Evolutionary conservation across 2,797 vertebrate genomes (phyloP).

Genomic region (Babyrousa celebensis): DNA sequence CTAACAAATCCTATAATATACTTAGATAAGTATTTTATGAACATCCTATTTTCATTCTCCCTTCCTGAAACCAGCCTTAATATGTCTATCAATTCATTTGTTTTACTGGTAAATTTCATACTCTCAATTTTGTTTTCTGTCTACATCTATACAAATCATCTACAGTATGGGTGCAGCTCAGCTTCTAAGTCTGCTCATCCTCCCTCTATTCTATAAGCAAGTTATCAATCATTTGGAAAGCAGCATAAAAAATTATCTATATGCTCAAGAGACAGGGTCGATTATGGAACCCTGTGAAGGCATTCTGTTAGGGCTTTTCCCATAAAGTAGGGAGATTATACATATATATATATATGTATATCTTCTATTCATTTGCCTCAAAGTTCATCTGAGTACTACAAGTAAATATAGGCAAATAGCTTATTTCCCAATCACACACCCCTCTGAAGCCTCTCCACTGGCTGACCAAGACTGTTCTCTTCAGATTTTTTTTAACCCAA

Average conservation of each 20-base stretch:
- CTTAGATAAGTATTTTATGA: conserved; percentile 67
- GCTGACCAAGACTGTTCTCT: not conserved
- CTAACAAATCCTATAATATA: conserved; percentile 39
- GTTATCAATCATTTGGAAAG: conserved; percentile 50
- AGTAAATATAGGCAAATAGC: not conserved
- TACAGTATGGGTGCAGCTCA: not conserved
- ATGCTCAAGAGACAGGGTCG: not conserved
- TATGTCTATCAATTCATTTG: conserved; percentile 67
- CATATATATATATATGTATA: not conserved
- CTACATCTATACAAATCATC: conserved; percentile 58
- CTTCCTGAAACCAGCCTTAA: conserved; percentile 67
- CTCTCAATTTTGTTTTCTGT: conserved; percentile 50
- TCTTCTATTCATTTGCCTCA: not conserved
- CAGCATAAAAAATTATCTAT: conserved; percentile 5
- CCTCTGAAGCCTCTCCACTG: not conserved
- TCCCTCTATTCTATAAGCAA: not conserved
- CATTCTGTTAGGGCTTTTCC: not conserved
- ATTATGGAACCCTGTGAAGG: not conserved
- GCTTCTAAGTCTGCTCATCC: conserved; percentile 1
- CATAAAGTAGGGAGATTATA: not conserved
- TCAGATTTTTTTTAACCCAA: conserved; percentile 29
- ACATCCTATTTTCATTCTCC: conserved; percentile 29
- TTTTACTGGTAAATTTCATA: conserved; percentile 65
- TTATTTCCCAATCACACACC: not conserved
- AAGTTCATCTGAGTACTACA: conserved; percentile 10